Conservation (phyloP, 2,797 vertebrate species). For the Uromys caudimaculatus region DNA sequence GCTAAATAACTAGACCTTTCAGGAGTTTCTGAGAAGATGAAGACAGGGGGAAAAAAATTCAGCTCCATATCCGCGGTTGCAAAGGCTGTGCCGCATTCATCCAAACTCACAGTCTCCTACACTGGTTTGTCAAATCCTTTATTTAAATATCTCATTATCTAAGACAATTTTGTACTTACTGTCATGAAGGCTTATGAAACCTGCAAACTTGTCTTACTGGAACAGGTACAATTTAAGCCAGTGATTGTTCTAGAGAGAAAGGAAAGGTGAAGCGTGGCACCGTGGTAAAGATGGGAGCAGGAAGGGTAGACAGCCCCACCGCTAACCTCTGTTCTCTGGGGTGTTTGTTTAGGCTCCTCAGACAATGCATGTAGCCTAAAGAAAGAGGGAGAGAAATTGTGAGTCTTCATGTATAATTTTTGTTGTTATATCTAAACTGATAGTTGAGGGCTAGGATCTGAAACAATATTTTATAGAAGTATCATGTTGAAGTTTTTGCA, state of each 20-base stretch:
- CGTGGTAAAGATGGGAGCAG: constrained; percentile 74
- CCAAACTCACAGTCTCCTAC: constrained; percentile 79
- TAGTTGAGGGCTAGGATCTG: constrained; percentile 90
- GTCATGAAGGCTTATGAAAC: constrained; percentile 73
- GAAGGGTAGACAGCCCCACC: constrained; percentile 74
- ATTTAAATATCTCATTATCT: constrained; percentile 78
- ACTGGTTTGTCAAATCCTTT: constrained; percentile 78
- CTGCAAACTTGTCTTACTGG: constrained; percentile 76
- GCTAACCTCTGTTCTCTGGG: constrained; percentile 74
- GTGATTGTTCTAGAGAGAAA: constrained; percentile 77
- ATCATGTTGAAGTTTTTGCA: constrained; percentile 92
- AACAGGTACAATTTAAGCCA: constrained; percentile 82
- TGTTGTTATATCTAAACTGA: constrained; percentile 89
- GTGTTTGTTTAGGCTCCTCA: constrained; percentile 79
- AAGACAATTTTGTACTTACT: constrained; percentile 77
- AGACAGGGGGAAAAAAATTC: constrained; percentile 68
- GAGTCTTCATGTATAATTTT: constrained; percentile 87
- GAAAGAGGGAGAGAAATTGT: constrained; percentile 82
- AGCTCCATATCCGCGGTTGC: constrained; percentile 65
- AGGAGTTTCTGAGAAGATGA: constrained; percentile 65
- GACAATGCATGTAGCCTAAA: constrained; percentile 78
- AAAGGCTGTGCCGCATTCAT: constrained; percentile 74
- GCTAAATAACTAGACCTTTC: constrained; percentile 74
- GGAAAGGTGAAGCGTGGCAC: constrained; percentile 73
- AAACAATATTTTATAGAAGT: constrained; percentile 92